A percentile compares a stretch with the other conserved stretches of the same genome.
Conservation (phyloP, 2,888 invertebrate species). For the Baronia brevicornis region DNA sequence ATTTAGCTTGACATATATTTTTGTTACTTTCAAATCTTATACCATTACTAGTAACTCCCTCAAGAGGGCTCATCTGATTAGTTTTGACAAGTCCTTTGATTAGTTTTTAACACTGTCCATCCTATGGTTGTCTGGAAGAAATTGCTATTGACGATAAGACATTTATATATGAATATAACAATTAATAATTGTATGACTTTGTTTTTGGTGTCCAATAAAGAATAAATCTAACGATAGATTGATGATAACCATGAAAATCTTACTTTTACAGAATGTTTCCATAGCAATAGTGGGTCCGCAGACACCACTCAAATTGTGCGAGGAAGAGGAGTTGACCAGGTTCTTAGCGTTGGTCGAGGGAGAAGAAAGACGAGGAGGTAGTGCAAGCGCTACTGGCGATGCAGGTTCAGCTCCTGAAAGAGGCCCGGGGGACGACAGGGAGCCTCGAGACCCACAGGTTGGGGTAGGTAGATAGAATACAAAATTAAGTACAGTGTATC, state of each 20-base stretch:
- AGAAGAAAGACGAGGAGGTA: constrained; percentile 60
- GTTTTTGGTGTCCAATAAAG: no score
- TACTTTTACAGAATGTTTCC: constrained; percentile 84
- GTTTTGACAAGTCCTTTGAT: no score
- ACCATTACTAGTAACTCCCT: no score
- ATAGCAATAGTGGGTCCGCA: constrained; percentile 94
- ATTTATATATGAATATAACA: no score
- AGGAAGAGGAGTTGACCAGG: constrained; percentile 79
- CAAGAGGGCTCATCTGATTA: no score
- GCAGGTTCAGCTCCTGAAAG: constrained; percentile 30
- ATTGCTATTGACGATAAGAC: no score
- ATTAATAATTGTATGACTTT: no score
- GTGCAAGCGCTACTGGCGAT: constrained; percentile 47
- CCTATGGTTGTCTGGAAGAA: no score
- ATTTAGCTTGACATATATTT: background rate
- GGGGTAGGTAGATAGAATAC: constrained; percentile 32
- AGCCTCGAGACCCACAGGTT: constrained; percentile 42
- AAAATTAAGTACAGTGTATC: background rate
- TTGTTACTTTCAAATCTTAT: no score
- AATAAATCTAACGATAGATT: background rate
- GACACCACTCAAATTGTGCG: constrained; percentile 85
- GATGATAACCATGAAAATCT: background rate
- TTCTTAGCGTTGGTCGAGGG: constrained; percentile 62
- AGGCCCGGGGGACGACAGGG: constrained; percentile 39
- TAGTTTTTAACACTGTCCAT: no score